Conservation (phyloP, 2,113 vertebrate species). For the Brachionichthys hirsutus region DNA sequence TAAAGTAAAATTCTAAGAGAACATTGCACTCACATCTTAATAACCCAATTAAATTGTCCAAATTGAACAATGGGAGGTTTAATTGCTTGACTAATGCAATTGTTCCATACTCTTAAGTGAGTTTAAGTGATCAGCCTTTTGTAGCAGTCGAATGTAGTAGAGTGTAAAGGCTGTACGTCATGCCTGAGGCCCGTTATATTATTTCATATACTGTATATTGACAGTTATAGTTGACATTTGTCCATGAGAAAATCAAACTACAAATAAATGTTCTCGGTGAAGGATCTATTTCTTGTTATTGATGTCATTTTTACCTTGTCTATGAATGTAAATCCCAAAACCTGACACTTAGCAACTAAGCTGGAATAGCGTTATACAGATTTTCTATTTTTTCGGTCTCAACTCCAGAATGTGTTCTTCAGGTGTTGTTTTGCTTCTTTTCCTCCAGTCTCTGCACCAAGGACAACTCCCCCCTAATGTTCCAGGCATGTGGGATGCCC, state of each 20-base stretch:
- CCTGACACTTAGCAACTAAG: not conserved
- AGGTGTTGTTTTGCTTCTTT: not conserved
- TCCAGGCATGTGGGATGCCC: conserved; percentile 85
- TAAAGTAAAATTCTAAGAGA: conserved; percentile 64
- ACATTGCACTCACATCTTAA: conserved; percentile 52
- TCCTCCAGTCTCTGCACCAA: conserved; percentile 83
- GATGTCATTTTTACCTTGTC: not conserved
- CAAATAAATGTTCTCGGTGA: not conserved
- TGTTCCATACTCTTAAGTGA: conserved; percentile 20
- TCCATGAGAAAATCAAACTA: conserved; percentile 6
- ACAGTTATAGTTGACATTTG: conserved; percentile 3
- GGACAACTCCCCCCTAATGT: conserved; percentile 79
- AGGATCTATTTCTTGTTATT: conserved; percentile 3
- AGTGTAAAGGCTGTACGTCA: conserved; percentile 8
- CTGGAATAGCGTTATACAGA: not conserved
- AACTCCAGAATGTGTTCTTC: too few relatives aligned
- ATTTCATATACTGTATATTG: too few relatives aligned
- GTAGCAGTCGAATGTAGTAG: too few relatives aligned
- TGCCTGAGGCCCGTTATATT: conserved; percentile 5
- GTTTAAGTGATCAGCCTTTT: conserved; percentile 1
- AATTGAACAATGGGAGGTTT: conserved; percentile 51
- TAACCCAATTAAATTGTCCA: conserved; percentile 61
- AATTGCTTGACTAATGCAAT: conserved; percentile 58
- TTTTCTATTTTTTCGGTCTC: too few relatives aligned
- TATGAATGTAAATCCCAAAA: too few relatives aligned